A percentile compares a stretch with the other conserved stretches of the same genome.
phyloP scores from a whole-genome alignment of 2,113 vertebrate genomes.

The Takifugu flavidus region DNA sequence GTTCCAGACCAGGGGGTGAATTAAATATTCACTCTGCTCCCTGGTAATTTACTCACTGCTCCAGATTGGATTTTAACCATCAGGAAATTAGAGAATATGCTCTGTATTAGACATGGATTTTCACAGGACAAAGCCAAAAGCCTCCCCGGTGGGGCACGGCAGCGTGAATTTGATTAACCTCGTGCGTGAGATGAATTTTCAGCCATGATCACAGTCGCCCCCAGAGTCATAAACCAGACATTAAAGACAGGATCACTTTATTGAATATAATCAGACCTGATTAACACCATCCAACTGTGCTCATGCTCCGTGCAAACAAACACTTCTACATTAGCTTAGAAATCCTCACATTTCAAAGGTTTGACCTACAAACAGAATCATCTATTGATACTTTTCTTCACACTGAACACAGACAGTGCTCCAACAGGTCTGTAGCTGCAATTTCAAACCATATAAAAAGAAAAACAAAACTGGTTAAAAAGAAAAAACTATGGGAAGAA shows the following conservation, averaged over 20 bases:
- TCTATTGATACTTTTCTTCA: not conserved
- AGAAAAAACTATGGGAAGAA: too few relatives aligned
- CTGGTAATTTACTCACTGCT: not conserved
- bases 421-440: too few relatives aligned
- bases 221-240: not conserved
- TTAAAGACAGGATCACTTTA: not conserved
- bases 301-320: not conserved
- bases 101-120: not conserved
- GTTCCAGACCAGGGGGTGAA: not conserved
- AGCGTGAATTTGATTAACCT: conserved; percentile 1
- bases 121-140: not conserved
- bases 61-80: not conserved
- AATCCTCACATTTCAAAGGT: too few relatives aligned
- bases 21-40: conserved; percentile 1
- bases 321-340: not conserved
- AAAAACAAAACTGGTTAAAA: too few relatives aligned
- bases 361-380: too few relatives aligned
- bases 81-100: not conserved
- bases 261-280: not conserved
- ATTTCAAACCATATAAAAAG: too few relatives aligned
- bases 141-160: not conserved
- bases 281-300: not conserved
- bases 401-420: not conserved
- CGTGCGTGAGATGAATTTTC: conserved; percentile 2
- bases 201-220: not conserved